phyloP scores from a whole-genome alignment of 2,797 vertebrate genomes.

The Astyanax mexicanus region DNA sequence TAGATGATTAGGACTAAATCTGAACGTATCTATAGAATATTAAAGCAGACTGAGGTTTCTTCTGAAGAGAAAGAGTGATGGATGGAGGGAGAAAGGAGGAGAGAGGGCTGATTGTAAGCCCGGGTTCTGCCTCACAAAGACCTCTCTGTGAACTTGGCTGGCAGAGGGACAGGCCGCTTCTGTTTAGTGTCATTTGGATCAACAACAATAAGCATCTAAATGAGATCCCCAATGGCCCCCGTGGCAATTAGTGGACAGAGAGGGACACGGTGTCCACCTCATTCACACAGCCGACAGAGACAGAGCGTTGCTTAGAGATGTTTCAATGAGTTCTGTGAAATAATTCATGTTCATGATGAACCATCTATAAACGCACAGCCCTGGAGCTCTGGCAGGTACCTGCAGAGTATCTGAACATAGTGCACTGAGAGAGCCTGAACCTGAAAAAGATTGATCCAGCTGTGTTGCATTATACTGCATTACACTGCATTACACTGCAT shows the following conservation, averaged over 20 bases:
- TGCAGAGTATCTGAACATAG: not conserved
- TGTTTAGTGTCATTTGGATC: conserved; percentile 60
- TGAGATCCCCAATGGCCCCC: conserved; percentile 56
- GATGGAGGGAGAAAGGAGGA: not conserved
- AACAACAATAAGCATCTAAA: conserved; percentile 57
- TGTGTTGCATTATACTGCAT: not conserved
- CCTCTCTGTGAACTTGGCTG: conserved; percentile 61
- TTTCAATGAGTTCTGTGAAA: conserved; percentile 10
- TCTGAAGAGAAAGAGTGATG: not conserved
- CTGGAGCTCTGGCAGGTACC: not conserved
- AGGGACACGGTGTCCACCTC: conserved; percentile 40
- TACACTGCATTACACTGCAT: too few relatives aligned
- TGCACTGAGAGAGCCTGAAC: too few relatives aligned
- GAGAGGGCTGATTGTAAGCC: conserved; percentile 46
- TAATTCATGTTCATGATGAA: not conserved
- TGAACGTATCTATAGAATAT: conserved; percentile 6
- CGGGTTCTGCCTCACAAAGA: conserved; percentile 61
- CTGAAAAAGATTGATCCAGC: not conserved
- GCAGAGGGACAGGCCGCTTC: conserved; percentile 58
- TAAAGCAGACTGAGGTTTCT: not conserved
- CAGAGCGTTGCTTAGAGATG: not conserved
- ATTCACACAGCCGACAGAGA: conserved; percentile 41
- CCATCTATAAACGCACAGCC: not conserved
- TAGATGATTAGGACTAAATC: conserved; percentile 1
- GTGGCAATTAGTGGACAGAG: conserved; percentile 50